Base-by-base conservation (phyloP, 2,113 vertebrate genomes). In the Brienomyrus brachyistius region DNA sequence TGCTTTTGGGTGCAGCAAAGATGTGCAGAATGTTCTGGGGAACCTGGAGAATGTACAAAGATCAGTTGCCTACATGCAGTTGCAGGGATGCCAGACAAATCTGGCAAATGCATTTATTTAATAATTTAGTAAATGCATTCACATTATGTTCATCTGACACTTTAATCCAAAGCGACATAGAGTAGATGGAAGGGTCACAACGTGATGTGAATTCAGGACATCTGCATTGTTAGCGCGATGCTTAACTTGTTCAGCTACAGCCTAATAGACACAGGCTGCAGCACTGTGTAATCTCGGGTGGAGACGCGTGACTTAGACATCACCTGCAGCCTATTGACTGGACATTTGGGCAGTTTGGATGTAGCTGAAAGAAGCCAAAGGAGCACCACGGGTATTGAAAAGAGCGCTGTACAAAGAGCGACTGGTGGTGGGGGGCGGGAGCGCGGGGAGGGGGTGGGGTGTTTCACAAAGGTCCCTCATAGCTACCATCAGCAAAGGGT, bases 401-500 rank as follows among this genome's bases (percentile, higher is more conserved):
- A 48, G 80, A 45, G 17, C 15, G 80, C 40, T 23, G 40, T n/a
- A 23, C 88, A 89, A 70, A 51, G 11, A 48, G 70, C 27, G 40
- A 10, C 17, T 23, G 40, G 80, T 21, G 74, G 35, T 31, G 11
- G 31, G 70, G 21, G 62, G 62, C 35, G n/a, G n/a, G n/a, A n/a
- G n/a, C n/a, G n/a, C n/a, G n/a, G 31, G 31, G 31, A 1, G 66
- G 27, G 27, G 35, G 43, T 7, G 10, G n/a, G 19, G 2, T 19
- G 31, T 52, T 40, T 21, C 48, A 84, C 54, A 91, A 74, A 35
- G 88, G 50, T 83, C 21, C 35, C 23, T 80, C 47, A 82, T 86
- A 50, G 83, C 11, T 51, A 86, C 43, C 83, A 86, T 47, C 89
- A 82, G 92, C 90, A 91, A 91, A 21, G 86, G 19, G 31, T 6